Percentiles rank a stretch among this genome's conserved stretches.
Conservation (phyloP, 2,113 vertebrate genomes). For the Rattus rattus region DNA sequence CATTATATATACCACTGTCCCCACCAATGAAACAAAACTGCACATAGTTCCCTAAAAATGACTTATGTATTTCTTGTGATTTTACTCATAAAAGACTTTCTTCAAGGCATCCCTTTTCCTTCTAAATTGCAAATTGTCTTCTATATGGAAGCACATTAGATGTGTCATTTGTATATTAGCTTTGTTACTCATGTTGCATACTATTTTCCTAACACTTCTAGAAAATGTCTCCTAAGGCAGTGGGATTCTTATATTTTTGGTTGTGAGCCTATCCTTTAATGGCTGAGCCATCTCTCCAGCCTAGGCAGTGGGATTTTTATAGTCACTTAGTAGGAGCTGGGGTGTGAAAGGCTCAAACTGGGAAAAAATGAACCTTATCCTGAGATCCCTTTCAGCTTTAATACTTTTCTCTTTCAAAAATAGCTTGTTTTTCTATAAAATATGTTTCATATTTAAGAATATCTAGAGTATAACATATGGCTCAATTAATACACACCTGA, state of each 20-base stretch:
- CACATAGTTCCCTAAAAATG: neutral
- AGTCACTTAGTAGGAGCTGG: neutral
- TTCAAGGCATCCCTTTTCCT: conserved; percentile 1
- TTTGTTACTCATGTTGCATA: neutral
- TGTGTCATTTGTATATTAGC: neutral
- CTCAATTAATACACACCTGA: neutral
- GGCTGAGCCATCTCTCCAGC: no score
- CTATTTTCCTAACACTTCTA: neutral
- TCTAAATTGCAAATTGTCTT: neutral
- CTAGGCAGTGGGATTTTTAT: neutral
- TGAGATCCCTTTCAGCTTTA: neutral
- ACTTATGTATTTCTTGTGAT: neutral
- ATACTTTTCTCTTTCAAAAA: neutral
- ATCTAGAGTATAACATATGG: neutral
- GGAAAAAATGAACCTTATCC: neutral
- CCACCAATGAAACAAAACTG: neutral
- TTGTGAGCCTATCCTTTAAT: no score
- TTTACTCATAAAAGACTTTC: conserved; percentile 39
- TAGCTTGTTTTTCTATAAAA: neutral
- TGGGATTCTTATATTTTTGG: neutral
- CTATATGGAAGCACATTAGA: neutral
- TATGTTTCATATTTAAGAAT: neutral
- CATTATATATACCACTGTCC: neutral
- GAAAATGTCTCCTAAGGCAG: neutral
- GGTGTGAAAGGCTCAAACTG: neutral